Percentiles rank a stretch among this genome's conserved stretches.
Evolutionary conservation across 37 sponge, comb jelly and placozoan species (phyloP).

Genomic region (Geodia barretti): DNA sequence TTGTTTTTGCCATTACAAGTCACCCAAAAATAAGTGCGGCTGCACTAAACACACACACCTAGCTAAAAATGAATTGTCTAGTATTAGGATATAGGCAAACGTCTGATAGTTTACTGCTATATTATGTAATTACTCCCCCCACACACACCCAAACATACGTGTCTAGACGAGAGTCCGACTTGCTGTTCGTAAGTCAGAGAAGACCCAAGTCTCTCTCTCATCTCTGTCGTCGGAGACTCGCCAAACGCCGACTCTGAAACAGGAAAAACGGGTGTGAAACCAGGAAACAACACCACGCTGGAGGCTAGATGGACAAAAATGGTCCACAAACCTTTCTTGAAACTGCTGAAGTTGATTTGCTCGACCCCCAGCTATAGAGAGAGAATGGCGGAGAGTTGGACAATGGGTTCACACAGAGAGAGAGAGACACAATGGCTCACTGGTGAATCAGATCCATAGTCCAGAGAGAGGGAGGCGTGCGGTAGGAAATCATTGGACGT

Average conservation of each 20-base stretch:
- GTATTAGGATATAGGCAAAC: no score
- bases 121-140: no score
- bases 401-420: no score
- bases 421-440: no score
- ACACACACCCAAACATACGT: no score
- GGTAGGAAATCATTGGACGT: constrained; percentile 5
- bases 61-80: no score
- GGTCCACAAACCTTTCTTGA: constrained; percentile 22
- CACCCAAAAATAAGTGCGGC: not conserved
- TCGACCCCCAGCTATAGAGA: constrained; percentile 14
- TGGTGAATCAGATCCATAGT: constrained; percentile 43
- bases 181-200: not conserved
- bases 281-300: no score
- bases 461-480: constrained; percentile 40
- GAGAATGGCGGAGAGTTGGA: no score
- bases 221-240: not conserved
- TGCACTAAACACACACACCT: no score
- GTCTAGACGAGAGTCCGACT: not conserved
- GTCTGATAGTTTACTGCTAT: no score
- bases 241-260: not conserved
- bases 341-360: constrained; percentile 40
- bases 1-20: not conserved
- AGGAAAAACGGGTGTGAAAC: not conserved
- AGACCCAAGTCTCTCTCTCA: not conserved
- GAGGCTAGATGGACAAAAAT: no score